Evolutionary conservation across 2,888 invertebrate species (phyloP).

Genomic region (Drosophila leonis): DNA sequence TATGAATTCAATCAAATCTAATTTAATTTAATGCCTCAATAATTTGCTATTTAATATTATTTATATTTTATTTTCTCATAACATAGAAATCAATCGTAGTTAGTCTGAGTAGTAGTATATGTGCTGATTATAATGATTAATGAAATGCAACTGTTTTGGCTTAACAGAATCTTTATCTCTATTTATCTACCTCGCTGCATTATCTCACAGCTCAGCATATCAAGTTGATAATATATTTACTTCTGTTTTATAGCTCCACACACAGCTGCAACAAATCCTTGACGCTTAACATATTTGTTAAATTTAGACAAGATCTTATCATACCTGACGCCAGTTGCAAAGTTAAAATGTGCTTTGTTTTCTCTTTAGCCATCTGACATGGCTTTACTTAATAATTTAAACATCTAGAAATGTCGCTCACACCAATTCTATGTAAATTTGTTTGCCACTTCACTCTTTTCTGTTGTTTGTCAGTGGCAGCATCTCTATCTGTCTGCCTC

Average conservation of each 20-base stretch:
- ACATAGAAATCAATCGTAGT: not conserved
- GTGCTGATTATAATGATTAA: no score
- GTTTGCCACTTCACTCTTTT: slow-evolving; percentile 30
- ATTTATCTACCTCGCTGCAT: no score
- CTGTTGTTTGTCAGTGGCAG: slow-evolving; percentile 9
- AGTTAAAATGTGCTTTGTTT: slow-evolving; percentile 5
- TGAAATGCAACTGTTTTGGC: no score
- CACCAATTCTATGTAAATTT: slow-evolving; percentile 63
- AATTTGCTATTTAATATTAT: not conserved
- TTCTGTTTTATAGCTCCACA: not conserved
- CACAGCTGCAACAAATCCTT: not conserved
- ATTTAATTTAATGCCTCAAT: no score
- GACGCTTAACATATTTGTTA: not conserved
- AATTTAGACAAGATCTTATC: not conserved
- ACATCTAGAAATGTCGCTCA: slow-evolving; percentile 22
- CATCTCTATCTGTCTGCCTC: slow-evolving; percentile 4
- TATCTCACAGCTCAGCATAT: not conserved
- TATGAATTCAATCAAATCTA: no score
- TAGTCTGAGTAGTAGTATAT: no score
- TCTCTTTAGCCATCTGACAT: slow-evolving; percentile 8
- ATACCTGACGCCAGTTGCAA: not conserved
- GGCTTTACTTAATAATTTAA: slow-evolving; percentile 22
- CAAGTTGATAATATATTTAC: not conserved
- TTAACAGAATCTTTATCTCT: not conserved
- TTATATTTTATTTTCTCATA: not conserved